Evolutionary conservation across 2,797 vertebrate species (phyloP), one percentile per base, ranked within the genome.

Genomic region (Onychomys arenicola): DNA sequence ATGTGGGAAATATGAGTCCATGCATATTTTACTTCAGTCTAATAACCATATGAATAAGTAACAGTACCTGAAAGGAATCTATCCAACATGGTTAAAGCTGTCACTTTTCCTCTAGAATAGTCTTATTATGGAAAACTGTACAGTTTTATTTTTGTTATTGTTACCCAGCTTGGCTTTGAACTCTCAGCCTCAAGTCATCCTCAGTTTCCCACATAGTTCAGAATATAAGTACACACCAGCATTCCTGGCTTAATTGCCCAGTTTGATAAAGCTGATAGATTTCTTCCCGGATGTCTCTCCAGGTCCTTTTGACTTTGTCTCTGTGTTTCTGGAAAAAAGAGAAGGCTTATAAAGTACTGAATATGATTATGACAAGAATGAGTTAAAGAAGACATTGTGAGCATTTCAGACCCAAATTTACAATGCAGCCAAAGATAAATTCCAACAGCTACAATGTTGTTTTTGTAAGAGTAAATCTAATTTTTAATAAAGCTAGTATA

Each of bases 401-500:
- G 29, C 84, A 55, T 89, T 90, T 97, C 34, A 85, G 59, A 91
- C 43, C 5, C 19, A 63, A 59, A 57, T 76, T 90, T 27, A 90
- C 10, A 59, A 63, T 40, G 11, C 63, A 81, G 59, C 16, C 34
- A 89, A 96, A 49, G 5, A 4, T 67, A 89, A 93, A 65, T 93
- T 91, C 21, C 71, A 46, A 89, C 49, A 89, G 37, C 55, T 34
- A 82, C 23, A 91, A 93, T 12, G 27, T 73, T 80, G 19, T 34
- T 84, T 40, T 89, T 92, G 34, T 14, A 71, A 95, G 55, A 86
- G 9, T 85, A 9, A 21, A 34, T 92, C 16, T 96, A 78, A 92
- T 32, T 94, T 95, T 96, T 83, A 75, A 65, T 21, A 89, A 96
- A 91, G 29, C 25, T 87, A 73, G n/a, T 71, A n/a, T 61, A 34